Evolutionary conservation across 2,113 vertebrate genomes (phyloP).

Genomic region (Theropithecus gelada): DNA sequence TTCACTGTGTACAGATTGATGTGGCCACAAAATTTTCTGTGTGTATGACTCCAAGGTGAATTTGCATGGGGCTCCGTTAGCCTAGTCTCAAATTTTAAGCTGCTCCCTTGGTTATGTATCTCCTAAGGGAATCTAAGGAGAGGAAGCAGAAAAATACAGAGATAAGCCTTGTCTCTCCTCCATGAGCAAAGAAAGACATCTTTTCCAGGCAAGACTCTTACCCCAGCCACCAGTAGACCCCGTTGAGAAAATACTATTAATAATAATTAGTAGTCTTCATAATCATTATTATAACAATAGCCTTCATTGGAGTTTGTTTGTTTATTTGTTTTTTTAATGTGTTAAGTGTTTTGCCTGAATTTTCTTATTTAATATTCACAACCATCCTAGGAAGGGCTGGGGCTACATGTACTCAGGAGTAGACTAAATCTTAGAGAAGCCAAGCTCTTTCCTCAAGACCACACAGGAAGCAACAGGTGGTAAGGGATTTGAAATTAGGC

Average conservation of each 20-base stretch:
- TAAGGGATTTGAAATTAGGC: neutral
- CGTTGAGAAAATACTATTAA: neutral
- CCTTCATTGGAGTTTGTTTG: neutral
- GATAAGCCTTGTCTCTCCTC: neutral
- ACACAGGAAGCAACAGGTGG: constrained; percentile 54
- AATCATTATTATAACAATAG: neutral
- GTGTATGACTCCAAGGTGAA: neutral
- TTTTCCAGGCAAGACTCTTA: neutral
- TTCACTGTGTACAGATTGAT: neutral
- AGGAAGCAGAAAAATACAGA: neutral
- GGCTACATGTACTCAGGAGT: neutral
- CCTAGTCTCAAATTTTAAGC: neutral
- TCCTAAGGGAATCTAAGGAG: neutral
- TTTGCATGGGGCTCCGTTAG: neutral
- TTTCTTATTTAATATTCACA: constrained; percentile 22
- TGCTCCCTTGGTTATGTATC: neutral
- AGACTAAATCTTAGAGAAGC: neutral
- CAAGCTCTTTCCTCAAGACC: constrained; percentile 13
- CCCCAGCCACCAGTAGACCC: neutral
- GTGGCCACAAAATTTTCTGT: constrained; percentile 25
- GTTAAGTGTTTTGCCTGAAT: neutral
- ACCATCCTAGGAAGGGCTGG: neutral
- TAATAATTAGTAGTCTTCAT: neutral
- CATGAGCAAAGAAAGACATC: neutral
- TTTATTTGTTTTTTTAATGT: neutral